Base-by-base conservation (phyloP, 2,113 vertebrate species). In the Sinocyclocheilus maitianheensis region DNA sequence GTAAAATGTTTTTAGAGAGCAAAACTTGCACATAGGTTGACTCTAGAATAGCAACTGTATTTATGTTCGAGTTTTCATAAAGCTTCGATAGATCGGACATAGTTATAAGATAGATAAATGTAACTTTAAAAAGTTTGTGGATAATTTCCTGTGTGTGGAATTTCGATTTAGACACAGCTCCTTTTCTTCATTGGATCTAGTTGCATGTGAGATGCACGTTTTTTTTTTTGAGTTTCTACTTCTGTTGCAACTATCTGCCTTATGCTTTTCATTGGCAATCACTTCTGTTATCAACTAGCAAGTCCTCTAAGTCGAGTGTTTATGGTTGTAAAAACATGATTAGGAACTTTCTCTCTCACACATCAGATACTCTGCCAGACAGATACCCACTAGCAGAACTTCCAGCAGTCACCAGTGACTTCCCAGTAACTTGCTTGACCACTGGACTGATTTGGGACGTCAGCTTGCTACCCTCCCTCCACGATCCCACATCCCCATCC, bases 361-460 rank as follows among this genome's bases (percentile, higher is more conserved):
- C 91, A 48, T 85, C 95, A 84, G 97, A 96, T 40, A 92, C 95
- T 83, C 92, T 93, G 12, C 92, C 96, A 37, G 97, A 97, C 91
- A 96, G 96, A 88, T 94, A 91, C 90, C 94, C 96, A 83, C 93
- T 96, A 6, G 94, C 92, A 55, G 93, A 95, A 89, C 87, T 95
- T 53, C 71, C 92, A 60, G 83, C 91, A 87, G 93, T 89, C 26
- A 91, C 88, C 55, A 87, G 81, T 89, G 87, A 85, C 60, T 88
- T 92, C 26, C 26, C 89, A 11, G 90, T 95, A 0, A 95, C 96
- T 89, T 97, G 96, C 58, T 96, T 96, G 92, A 95, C 97, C 0
- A 94, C 95, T 43, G 90, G 93, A 1, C 93, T 98, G 84, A 95
- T 98, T 90, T 98, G 97, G 97, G 97, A 98, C 78, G 92, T 96